Base-by-base conservation (phyloP, 2,797 vertebrate species). In the Poeciliopsis infans region DNA sequence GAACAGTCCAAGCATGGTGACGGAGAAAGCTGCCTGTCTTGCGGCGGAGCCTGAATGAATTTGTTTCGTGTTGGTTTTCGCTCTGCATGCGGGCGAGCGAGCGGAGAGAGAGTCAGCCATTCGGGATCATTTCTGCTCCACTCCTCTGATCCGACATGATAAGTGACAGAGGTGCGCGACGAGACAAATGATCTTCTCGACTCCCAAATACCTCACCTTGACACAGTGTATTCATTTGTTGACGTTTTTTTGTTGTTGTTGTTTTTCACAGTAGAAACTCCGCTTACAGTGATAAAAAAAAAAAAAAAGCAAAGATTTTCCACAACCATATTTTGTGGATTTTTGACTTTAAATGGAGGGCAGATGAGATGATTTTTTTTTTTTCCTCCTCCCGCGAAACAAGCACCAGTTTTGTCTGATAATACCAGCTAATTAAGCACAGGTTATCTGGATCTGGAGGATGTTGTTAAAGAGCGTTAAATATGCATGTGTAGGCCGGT, bases 81-180 rank as follows among this genome's bases (percentile, higher is more conserved):
- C 36, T 46, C 41, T 47, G 41, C 10, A 15, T 46, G 69, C 57
- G 46, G 31, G 53, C 1, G 7, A 78, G 69, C 8, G 53, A 28
- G 49, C 7, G 7, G 49, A 53, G 51, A 53, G 51, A 70, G 66
- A 59, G 53, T 71, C 23, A 28, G 61, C 43, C 74, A 47, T 64
- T 75, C 59, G 12, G 43, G 43, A 46, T 18, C 74, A 10, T 64
- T 75, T 75, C 57, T 71, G 55, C 53, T 71, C 51, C 33, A 55
- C 72, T 70, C 71, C 59, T 70, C 39, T 61, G 49, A 77, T 74
- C 55, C 74, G 64, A 76, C 68, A 83, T 33, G 43, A 78, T 71
- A 61, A 1, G 11, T 64, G 74, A 64, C 74, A 46, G 55, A 64
- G 43, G 43, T 64, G 57, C 46, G 12, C 20, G 15, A 64, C 33